phyloP scores from a whole-genome alignment of 2,113 vertebrate genomes.

The crab-eating macaque (Macaca fascicularis) region T2T-MFA8v1.1 NC_088376.1:114332501-114333000 shows the following conservation, averaged over 20 bases:
- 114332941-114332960: background rate
- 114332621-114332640: too few relatives aligned
- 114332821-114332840: too few relatives aligned
- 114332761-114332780: too few relatives aligned
- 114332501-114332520: background rate
- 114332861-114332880: too few relatives aligned
- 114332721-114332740: background rate
- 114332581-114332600: background rate
- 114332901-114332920: background rate
- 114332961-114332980: slow-evolving; percentile 11
- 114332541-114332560: background rate
- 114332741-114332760: background rate
- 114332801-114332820: too few relatives aligned
- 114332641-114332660: background rate
- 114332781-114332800: too few relatives aligned
- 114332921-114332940: background rate
- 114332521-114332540: slow-evolving; percentile 17
- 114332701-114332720: background rate
- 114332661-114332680: background rate
- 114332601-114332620: too few relatives aligned
- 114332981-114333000: background rate
- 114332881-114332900: too few relatives aligned
- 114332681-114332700: background rate
- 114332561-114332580: background rate
- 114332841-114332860: too few relatives aligned